phyloP scores from a whole-genome alignment of 2,113 vertebrate species.

The Nematolebias whitei region DNA sequence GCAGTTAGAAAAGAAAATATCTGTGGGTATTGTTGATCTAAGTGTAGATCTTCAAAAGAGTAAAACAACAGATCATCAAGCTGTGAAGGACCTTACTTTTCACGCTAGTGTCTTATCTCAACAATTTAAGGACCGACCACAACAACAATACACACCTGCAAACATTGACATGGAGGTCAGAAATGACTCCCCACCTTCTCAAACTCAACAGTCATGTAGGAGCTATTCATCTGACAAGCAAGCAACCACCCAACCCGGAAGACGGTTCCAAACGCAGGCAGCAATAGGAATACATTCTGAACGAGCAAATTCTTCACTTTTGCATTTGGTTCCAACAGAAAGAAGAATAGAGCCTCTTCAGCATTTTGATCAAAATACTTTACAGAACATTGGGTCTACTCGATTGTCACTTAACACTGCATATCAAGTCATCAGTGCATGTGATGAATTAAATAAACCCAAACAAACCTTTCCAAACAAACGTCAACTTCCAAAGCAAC shows the following conservation, averaged over 20 bases:
- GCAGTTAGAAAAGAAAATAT: slow-evolving; percentile 64
- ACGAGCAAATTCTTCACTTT: slow-evolving; percentile 17
- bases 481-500: slow-evolving; percentile 24
- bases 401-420: slow-evolving; percentile 4
- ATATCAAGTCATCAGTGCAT: slow-evolving; percentile 12
- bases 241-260: slow-evolving; percentile 23
- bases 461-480: slow-evolving; percentile 9
- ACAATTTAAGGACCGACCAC: slow-evolving; percentile 11
- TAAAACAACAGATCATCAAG: slow-evolving; percentile 23
- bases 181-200: slow-evolving; percentile 16
- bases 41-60: slow-evolving; percentile 61
- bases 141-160: slow-evolving; percentile 34
- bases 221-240: slow-evolving; percentile 10
- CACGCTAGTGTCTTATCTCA: slow-evolving; percentile 7
- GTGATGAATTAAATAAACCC: slow-evolving; percentile 19
- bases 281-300: slow-evolving; percentile 1
- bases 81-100: slow-evolving; percentile 60
- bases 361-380: neutral
- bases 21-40: slow-evolving; percentile 79
- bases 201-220: slow-evolving; percentile 13
- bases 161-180: neutral
- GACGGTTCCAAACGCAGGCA: slow-evolving; percentile 8
- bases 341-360: slow-evolving; percentile 12
- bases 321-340: slow-evolving; percentile 9
- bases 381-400: neutral